Base-by-base conservation (phyloP, 2,888 invertebrate genomes). In the Drosophila subquinaria region DNA sequence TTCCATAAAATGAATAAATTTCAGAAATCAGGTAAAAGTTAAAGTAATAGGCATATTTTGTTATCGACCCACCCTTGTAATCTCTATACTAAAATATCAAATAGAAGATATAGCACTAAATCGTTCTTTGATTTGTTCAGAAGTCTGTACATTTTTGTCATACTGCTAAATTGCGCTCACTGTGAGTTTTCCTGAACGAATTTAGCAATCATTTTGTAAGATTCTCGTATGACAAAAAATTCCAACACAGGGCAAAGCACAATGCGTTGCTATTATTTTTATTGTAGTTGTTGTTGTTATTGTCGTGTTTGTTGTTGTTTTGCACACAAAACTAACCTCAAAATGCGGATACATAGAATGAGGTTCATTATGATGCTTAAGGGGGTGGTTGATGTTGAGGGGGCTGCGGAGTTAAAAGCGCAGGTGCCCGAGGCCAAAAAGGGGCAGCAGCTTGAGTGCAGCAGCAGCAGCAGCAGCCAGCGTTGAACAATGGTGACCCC, bases 301-400 rank as follows among this genome's bases (percentile, higher is more conserved):
- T 62, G 42, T 30, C 42, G 36, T 56, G 72, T 53, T 50, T 52
- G 23, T 53, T 50, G 55, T 51, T 47, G 47, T 42, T 55, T 60
- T 30, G 68, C 33, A n/a, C 47, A 73, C 55, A 69, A 69, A 78
- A 63, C 66, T 63, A 78, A 70, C 69, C 76, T 76, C 63, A 76
- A 78, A 73, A 60, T 61, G 64, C 45, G 59, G 33, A 50, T 48
- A 45, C 55, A 35, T 48, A 70, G 71, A 77, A 77, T 77, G 60
- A 50, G 62, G 69, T 73, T 79, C 78, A 79, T 78, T 79, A 78
- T 79, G 69, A 30, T 27, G 69, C 63, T 40, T n/a, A 43, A 35
- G 45, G 11, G 13, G 38, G 42, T 15, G 13, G 38, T 38, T 15
- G 3, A 5, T 3, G 33, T 3, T 3, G 17, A 27, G 35, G n/a